Conservation (phyloP, 2,113 vertebrate species). For the Chascanopsetta lugubris region DNA sequence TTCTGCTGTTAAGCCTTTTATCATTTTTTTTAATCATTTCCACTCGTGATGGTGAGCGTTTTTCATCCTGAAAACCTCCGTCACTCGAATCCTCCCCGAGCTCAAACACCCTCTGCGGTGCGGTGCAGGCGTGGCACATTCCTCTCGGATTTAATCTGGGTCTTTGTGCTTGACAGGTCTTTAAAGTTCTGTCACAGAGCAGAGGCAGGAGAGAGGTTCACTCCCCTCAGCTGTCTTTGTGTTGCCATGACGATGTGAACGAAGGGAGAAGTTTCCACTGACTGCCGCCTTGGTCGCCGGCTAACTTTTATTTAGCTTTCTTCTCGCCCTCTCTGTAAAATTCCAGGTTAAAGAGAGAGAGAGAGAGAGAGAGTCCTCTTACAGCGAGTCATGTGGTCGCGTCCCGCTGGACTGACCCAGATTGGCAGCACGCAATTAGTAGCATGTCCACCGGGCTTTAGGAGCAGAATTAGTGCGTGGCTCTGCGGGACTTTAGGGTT, state of each 20-base stretch:
- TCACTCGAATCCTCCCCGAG: too few relatives aligned
- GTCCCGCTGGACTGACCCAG: conserved; percentile 62
- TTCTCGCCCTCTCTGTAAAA: conserved; percentile 17
- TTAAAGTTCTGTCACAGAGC: conserved; percentile 2
- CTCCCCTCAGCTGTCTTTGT: conserved; percentile 4
- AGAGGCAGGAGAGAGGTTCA: not conserved
- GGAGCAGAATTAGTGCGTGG: conserved; percentile 31
- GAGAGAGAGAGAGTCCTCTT: conserved; percentile 50
- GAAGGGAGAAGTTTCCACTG: conserved; percentile 2
- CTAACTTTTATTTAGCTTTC: conserved; percentile 55
- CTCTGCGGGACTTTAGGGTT: conserved; percentile 30
- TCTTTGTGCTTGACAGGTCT: conserved; percentile 7
- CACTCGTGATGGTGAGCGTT: too few relatives aligned
- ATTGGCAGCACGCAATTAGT: conserved; percentile 63
- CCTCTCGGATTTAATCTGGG: conserved; percentile 14
- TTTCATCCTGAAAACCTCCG: too few relatives aligned
- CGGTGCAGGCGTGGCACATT: conserved; percentile 39
- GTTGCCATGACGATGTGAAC: not conserved
- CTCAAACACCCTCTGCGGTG: not conserved
- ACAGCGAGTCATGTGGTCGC: conserved; percentile 45
- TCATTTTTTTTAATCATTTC: too few relatives aligned
- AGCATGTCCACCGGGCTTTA: conserved; percentile 52
- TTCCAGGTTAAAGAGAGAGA: conserved; percentile 51
- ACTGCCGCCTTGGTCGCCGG: not conserved
- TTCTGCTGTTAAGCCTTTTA: too few relatives aligned